Percentiles rank a stretch among this genome's conserved stretches.
phyloP scores from a whole-genome alignment of 2,797 vertebrate genomes.

The Halcyon badia region DNA sequence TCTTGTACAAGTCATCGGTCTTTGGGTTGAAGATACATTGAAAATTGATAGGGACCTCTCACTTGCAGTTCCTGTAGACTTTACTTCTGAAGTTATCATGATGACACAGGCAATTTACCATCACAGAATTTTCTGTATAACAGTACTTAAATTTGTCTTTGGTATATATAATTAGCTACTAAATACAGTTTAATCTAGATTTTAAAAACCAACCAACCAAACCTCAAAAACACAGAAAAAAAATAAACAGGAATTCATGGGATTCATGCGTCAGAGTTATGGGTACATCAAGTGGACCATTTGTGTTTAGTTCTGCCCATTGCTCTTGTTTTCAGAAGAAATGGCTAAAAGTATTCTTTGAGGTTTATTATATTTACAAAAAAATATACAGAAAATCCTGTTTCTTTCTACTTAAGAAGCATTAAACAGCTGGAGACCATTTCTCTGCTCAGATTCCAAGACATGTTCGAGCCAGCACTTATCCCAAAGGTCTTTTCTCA shows the following conservation, averaged over 20 bases:
- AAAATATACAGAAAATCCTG: not conserved
- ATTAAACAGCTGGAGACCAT: not conserved
- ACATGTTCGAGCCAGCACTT: not conserved
- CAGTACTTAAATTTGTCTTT: not conserved
- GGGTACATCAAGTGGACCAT: not conserved
- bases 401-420: not conserved
- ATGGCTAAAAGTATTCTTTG: not conserved
- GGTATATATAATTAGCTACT: not conserved
- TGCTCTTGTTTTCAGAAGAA: not conserved
- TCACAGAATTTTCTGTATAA: not conserved
- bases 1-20: not conserved
- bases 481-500: not conserved
- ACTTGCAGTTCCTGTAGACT: not conserved
- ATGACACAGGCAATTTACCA: not conserved
- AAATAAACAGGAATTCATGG: fast-evolving
- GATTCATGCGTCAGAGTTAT: not conserved
- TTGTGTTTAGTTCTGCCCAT: not conserved
- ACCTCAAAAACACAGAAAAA: not conserved
- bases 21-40: not conserved
- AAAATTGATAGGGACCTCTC: not conserved
- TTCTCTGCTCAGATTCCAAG: not conserved
- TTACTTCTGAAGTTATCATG: not conserved
- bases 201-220: not conserved
- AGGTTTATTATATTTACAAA: not conserved
- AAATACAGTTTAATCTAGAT: not conserved